These are phyloP conservation scores for Pelodiscus sinensis DNA, from an alignment of 2,113 vertebrate genomes.

Conservation along the genomic window DNA sequence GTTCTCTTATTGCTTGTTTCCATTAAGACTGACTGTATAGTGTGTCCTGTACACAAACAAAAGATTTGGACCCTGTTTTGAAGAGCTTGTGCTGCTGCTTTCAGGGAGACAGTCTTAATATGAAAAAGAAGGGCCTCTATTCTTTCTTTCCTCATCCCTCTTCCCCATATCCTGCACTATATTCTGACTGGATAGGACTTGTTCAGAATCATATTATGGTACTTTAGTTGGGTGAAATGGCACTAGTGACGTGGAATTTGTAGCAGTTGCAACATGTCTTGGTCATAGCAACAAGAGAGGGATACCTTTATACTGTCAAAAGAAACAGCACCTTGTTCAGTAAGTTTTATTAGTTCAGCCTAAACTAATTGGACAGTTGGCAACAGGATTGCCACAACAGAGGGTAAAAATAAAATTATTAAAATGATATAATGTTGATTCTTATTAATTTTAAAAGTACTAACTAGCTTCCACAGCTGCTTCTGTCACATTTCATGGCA, in stretches of 20 bases:
- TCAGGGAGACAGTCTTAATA: not conserved
- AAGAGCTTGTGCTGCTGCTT: not conserved
- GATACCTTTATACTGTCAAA: not conserved
- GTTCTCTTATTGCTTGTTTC: not conserved
- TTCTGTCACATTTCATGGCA: not conserved
- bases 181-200: not conserved
- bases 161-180: no score
- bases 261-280: rapidly evolving
- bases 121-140: not conserved
- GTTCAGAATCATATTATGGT: not conserved
- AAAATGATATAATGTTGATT: not conserved
- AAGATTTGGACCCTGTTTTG: not conserved
- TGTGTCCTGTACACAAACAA: not conserved
- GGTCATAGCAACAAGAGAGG: not conserved
- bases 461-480: not conserved
- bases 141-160: not conserved
- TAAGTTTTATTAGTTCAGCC: not conserved
- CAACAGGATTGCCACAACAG: not conserved
- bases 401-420: not conserved
- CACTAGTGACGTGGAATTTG: not conserved
- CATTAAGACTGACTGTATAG: not conserved
- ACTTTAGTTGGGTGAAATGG: not conserved
- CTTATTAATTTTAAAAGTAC: not conserved
- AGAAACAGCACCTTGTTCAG: not conserved
- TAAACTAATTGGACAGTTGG: not conserved